Conservation (phyloP, 2,888 invertebrate species). For the Drosophila maculinotata region DNA sequence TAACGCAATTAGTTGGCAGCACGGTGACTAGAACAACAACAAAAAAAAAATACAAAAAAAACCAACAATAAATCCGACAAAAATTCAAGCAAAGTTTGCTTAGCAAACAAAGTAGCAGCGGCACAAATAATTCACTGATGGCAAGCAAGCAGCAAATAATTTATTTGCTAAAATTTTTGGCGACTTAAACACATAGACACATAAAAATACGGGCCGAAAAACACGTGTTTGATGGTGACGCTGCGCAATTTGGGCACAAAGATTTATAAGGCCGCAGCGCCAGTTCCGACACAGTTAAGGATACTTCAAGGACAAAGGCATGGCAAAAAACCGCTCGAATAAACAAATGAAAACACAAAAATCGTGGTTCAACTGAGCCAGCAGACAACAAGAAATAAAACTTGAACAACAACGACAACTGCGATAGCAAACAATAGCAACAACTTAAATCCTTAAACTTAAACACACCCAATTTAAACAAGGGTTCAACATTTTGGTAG, state of each 20-base stretch:
- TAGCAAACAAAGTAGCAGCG: conserved; percentile 19
- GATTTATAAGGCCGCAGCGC: conserved; percentile 70
- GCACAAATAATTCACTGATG: conserved; percentile 37
- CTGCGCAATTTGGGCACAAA: conserved; percentile 69
- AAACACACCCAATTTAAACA: no score
- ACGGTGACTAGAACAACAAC: conserved; percentile 48
- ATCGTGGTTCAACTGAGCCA: conserved; percentile 28
- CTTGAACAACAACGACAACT: conserved; percentile 14
- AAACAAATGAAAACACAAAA: conserved; percentile 36
- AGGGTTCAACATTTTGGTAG: no score
- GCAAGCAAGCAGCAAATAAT: conserved; percentile 41
- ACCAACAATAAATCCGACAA: neutral
- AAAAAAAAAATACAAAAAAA: conserved; percentile 34
- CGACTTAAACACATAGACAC: conserved; percentile 19
- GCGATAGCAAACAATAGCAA: conserved; percentile 8
- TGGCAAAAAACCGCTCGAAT: conserved; percentile 25
- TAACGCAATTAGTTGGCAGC: conserved; percentile 69
- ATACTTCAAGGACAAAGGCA: conserved; percentile 67
- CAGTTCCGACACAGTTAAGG: conserved; percentile 57
- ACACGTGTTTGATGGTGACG: conserved; percentile 49
- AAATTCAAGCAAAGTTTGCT: conserved; percentile 10
- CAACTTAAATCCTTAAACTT: neutral
- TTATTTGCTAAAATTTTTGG: conserved; percentile 48
- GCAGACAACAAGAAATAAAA: conserved; percentile 47
- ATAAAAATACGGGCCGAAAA: conserved; percentile 11